Evolutionary conservation across 2,113 vertebrate genomes (phyloP).

Genomic region (Ceyx melanurus): DNA sequence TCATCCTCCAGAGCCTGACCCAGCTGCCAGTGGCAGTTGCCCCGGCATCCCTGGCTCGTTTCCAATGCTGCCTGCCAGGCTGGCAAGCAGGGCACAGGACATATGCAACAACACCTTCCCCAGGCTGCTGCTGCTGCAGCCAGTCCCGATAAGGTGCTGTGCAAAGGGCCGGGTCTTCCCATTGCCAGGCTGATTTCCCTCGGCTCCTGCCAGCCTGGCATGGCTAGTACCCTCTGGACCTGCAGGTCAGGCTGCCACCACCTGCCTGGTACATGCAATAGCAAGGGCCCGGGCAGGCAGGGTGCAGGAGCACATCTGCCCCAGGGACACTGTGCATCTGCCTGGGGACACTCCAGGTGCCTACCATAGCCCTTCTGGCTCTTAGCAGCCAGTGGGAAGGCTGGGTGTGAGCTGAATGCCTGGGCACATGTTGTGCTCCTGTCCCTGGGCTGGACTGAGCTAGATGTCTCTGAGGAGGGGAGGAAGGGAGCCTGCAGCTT

Average conservation of each 20-base stretch:
- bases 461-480: background rate
- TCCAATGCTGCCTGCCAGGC: background rate
- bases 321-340: background rate
- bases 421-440: background rate
- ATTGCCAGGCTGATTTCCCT: background rate
- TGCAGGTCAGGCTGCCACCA: constrained; percentile 25
- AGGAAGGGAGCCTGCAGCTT: background rate
- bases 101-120: background rate
- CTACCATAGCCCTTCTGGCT: background rate
- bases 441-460: background rate
- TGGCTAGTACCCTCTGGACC: background rate
- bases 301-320: background rate
- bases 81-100: background rate
- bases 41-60: background rate
- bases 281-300: background rate
- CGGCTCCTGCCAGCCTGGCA: background rate
- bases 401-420: background rate
- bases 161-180: background rate
- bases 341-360: background rate
- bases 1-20: background rate
- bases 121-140: background rate
- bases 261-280: constrained; percentile 23
- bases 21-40: background rate
- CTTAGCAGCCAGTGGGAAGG: background rate
- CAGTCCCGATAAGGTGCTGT: accelerated